Conservation (phyloP, 2,113 vertebrate species). For the Aphyosemion australe region DNA sequence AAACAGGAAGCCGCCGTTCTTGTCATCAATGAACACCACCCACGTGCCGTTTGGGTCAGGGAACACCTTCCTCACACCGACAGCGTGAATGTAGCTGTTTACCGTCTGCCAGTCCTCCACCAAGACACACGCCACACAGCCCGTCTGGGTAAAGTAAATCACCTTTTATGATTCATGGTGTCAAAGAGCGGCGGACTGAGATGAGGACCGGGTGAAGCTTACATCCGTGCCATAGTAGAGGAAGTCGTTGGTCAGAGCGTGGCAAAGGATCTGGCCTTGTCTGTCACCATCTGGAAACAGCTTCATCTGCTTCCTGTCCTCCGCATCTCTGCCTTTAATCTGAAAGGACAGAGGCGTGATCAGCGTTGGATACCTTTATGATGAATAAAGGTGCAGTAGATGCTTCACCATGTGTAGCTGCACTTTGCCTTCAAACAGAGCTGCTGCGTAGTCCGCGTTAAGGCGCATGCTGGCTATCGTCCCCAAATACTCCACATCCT, state of each 20-base stretch:
- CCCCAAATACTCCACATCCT: constrained; percentile 93
- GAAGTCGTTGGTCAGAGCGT: constrained; percentile 91
- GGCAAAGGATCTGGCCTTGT: constrained; percentile 88
- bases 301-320: constrained; percentile 91
- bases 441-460: constrained; percentile 93
- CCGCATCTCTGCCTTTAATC: constrained; percentile 88
- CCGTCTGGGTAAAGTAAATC: constrained; percentile 75
- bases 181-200: neutral
- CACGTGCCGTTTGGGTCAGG: constrained; percentile 90
- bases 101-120: constrained; percentile 94
- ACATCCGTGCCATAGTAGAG: constrained; percentile 97
- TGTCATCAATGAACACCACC: constrained; percentile 93
- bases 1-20: constrained; percentile 92
- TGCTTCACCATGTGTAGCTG: constrained; percentile 93
- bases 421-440: constrained; percentile 94
- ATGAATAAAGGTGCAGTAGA: neutral
- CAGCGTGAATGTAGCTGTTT: constrained; percentile 88
- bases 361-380: neutral
- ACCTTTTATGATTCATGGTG: neutral
- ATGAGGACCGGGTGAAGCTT: constrained; percentile 48
- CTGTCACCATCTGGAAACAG: constrained; percentile 90
- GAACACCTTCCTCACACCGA: constrained; percentile 90
- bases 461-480: constrained; percentile 91
- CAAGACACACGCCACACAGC: constrained; percentile 88
- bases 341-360: constrained; percentile 47